Base-by-base conservation (phyloP, 2,113 vertebrate species). In the Pachycephala philippinensis region DNA sequence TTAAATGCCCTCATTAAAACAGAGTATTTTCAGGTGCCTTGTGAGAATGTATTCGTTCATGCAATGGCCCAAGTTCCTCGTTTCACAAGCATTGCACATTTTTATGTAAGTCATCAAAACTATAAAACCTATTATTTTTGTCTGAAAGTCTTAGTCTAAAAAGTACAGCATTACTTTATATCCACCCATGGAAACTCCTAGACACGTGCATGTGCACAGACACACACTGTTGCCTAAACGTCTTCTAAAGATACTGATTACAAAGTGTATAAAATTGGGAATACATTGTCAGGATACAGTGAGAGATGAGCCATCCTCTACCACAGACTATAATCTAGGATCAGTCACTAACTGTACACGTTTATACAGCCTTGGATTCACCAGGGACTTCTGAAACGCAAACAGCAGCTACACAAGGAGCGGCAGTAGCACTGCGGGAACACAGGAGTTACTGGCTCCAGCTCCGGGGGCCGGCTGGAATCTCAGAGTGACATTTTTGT, bases 181-280 rank as follows among this genome's bases (percentile, higher is more conserved):
- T 64, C 90, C 89, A 65, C 57, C 85, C 64, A 90, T 65, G 86
- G 96, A 87, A 65, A 83, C 59, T 89, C 78, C 90, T 93, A 93
- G 57, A 86, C 91, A 94, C 40, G 79, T 24, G 71, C 68, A 71
- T 68, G 90, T 95, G 92, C 85, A 56, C 84, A 57, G 6, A 94
- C 78, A 94, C 81, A 97, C 54, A 74, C 52, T 72, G 82, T 64
- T 87, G 85, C 91, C 97, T 98, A 98, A 97, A 96, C 35, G n/a
- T 76, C 91, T 96, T 87, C 98, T 98, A 98, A 97, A 96, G 92
- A 91, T 97, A 97, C 94, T 79, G 96, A 92, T 97, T 95, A 96
- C 92, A 97, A 98, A 96, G 93, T 91, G 95, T 97, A 97, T 96
- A 97, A 96, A 97, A 97, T 91, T 44, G 94, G 92, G 90, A 94